phyloP scores from a whole-genome alignment of 2,888 invertebrate genomes.

The Thymelicus acteon region DNA sequence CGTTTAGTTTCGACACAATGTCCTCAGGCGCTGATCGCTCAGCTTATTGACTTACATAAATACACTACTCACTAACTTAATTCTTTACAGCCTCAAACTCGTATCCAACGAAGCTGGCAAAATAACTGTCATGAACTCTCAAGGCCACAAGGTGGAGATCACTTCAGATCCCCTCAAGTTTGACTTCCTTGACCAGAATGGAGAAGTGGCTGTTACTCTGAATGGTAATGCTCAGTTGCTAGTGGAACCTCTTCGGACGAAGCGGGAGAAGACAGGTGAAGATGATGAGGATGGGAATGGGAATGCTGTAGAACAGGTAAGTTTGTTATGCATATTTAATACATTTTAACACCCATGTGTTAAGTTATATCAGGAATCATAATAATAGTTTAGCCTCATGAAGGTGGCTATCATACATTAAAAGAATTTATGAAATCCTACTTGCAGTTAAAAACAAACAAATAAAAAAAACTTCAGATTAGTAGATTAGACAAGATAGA shows the following conservation, averaged over 20 bases:
- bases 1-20: no score
- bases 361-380: no score
- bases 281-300: slow-evolving; percentile 58
- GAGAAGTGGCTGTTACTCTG: slow-evolving; percentile 89
- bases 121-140: slow-evolving; percentile 62
- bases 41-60: no score
- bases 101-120: slow-evolving; percentile 65
- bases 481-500: no score
- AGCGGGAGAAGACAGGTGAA: slow-evolving; percentile 80
- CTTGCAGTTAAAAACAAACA: no score
- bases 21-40: no score
- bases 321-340: slow-evolving; percentile 42
- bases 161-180: slow-evolving; percentile 92
- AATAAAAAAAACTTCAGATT: no score
- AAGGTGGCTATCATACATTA: no score
- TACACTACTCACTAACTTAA: background rate
- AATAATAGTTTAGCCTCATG: no score
- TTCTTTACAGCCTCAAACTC: slow-evolving; percentile 63
- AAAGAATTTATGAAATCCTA: no score
- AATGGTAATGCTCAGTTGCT: slow-evolving; percentile 96
- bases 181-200: slow-evolving; percentile 90
- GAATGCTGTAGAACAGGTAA: slow-evolving; percentile 60
- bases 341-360: no score
- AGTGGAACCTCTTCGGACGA: slow-evolving; percentile 94
- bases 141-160: slow-evolving; percentile 83